Evolutionary conservation across 2,888 invertebrate species (phyloP), one percentile per base, ranked within the genome.

Genomic region (Lepeophtheirus nordmannii): DNA sequence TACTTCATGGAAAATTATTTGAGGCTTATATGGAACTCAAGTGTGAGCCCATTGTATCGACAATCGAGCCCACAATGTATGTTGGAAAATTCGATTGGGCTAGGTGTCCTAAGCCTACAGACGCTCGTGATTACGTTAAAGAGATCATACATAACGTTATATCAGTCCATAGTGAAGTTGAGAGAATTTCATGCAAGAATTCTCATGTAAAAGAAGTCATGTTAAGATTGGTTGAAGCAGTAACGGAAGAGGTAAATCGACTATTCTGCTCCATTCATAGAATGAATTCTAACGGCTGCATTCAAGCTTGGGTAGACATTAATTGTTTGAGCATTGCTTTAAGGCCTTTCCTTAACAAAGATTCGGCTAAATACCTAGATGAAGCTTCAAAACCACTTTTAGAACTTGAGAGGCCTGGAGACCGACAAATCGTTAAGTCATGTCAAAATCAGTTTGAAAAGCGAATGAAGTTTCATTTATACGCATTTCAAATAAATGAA

Each of bases 21-120:
- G 88, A 89, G 72, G 85, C 74, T 14, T 70, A 70, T 39, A 74
- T 79, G 2, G 93, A 94, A 75, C 86, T 88, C 73, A 92, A 92
- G 73, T 87, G 89, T 58, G 92, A 93, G 77, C 93, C 93, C 0
- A 79, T 96, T 12, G 90, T 94, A 30, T 93, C 70, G n/a, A 89
- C 88, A 9, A 91, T 96, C 69, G 94, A 96, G 76, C 90, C 89
- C 9, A 90, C 89, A 69, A 93, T 96, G 92, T 93, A 93, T 76
- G 80, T 89, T 73, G 92, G 91, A 0, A 81, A 85, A 67, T 88
- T 91, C 73, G 87, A 87, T 73, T 89, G 91, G 84, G 85, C 86
- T 72, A 82, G 83, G 0, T 85, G 86, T 71, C 81, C 83, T 62
- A 70, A 72, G 53, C 80, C 83, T 62, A 82, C 82, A 8, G 88